These are phyloP conservation scores for Papilio machaon DNA, from an alignment of 1,140 invertebrate genomes.

Conservation along the genomic window DNA sequence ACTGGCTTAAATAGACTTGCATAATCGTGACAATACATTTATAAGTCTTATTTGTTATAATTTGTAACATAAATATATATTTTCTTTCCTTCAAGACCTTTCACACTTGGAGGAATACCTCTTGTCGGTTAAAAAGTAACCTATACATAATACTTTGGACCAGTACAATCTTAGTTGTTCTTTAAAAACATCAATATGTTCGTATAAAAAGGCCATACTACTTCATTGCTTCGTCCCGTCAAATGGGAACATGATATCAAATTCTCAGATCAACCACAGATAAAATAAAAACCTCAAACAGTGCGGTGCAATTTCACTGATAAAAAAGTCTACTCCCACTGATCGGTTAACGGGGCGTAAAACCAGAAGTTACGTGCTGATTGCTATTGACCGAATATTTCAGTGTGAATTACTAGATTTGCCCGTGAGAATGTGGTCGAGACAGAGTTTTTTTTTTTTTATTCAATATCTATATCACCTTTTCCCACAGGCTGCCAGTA, in stretches of 20 bases:
- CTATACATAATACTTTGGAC: too few relatives aligned
- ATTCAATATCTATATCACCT: slow-evolving; percentile 37
- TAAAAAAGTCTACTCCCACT: slow-evolving; percentile 52
- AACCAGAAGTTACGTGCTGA: slow-evolving; percentile 63
- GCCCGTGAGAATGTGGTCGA: slow-evolving; percentile 71
- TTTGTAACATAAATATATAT: background rate
- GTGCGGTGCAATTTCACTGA: slow-evolving; percentile 43
- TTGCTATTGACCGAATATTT: slow-evolving; percentile 50
- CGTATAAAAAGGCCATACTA: background rate
- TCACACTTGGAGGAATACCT: too few relatives aligned
- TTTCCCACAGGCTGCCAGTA: slow-evolving; percentile 37
- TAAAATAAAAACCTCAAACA: slow-evolving; percentile 42
- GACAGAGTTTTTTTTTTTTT: background rate
- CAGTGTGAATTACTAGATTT: slow-evolving; percentile 55
- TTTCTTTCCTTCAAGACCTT: background rate
- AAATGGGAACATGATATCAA: background rate
- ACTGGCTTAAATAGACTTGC: slow-evolving; percentile 16
- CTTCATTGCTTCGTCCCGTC: background rate
- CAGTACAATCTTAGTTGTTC: background rate
- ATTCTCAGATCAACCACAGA: slow-evolving; percentile 25
- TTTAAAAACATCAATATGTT: background rate
- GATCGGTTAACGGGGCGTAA: slow-evolving; percentile 65
- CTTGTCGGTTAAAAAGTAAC: too few relatives aligned
- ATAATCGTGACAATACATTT: slow-evolving; percentile 1
- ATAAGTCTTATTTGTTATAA: background rate